Evolutionary conservation across 2,797 vertebrate species (phyloP).

Genomic region (Anolis apletophallus): DNA sequence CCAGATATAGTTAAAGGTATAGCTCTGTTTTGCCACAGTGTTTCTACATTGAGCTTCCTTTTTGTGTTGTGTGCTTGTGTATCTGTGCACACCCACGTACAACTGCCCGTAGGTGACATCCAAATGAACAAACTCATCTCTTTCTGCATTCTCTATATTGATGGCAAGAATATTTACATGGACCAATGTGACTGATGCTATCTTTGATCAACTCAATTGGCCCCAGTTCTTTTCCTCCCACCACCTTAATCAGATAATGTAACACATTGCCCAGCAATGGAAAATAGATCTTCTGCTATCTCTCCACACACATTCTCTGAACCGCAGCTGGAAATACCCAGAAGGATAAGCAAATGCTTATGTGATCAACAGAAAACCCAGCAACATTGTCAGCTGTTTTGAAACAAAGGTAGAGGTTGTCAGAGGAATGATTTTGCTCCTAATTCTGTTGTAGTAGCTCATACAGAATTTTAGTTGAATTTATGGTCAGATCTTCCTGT

Average conservation of each 20-base stretch:
- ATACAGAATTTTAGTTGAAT: conserved; percentile 38
- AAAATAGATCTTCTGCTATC: conserved; percentile 64
- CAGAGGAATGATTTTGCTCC: conserved; percentile 58
- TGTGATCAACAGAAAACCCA: conserved; percentile 51
- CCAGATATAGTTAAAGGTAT: no score
- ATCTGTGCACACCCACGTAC: no score
- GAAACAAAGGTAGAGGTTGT: conserved; percentile 63
- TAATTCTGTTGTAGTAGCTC: conserved; percentile 33
- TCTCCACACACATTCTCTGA: conserved; percentile 47
- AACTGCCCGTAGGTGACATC: not conserved
- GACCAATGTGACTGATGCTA: conserved; percentile 52
- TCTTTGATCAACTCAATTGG: conserved; percentile 50
- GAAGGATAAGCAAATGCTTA: conserved; percentile 60
- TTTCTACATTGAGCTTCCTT: no score
- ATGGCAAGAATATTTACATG: conserved; percentile 41
- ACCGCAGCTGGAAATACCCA: conserved; percentile 44
- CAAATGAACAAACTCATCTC: conserved; percentile 38
- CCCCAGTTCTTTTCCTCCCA: conserved; percentile 62
- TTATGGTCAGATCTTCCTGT: conserved; percentile 42
- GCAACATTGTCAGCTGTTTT: conserved; percentile 35
- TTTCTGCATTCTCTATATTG: conserved; percentile 41
- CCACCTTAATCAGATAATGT: conserved; percentile 56
- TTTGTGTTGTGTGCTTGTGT: no score
- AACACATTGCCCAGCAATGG: conserved; percentile 48
- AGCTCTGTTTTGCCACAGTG: no score